These are phyloP conservation scores for Sesamia nonagrioides DNA, from an alignment of 1,140 invertebrate species.

Conservation along the genomic window DNA sequence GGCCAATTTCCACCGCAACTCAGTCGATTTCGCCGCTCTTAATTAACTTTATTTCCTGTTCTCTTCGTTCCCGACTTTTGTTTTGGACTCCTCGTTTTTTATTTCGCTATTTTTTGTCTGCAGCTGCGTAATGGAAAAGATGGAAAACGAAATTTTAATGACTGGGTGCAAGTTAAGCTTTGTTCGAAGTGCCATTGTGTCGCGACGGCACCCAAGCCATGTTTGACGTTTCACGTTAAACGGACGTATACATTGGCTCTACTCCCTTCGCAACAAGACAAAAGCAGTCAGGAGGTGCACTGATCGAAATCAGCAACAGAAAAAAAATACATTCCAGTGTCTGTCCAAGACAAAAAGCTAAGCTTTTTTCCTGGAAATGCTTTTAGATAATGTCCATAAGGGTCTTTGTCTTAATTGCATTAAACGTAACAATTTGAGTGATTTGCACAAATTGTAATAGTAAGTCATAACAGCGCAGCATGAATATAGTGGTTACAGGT, in stretches of 20 bases:
- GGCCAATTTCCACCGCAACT: constrained; percentile 87
- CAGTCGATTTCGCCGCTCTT: constrained; percentile 87
- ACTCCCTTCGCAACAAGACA: constrained; percentile 62
- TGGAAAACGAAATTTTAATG: constrained; percentile 87
- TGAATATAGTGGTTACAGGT: constrained; percentile 25
- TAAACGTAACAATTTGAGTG: background rate
- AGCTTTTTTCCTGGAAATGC: too few species aligned
- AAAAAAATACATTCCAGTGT: background rate
- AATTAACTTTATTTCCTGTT: constrained; percentile 88
- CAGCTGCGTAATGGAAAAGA: constrained; percentile 86
- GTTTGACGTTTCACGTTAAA: constrained; percentile 77
- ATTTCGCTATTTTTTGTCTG: constrained; percentile 86
- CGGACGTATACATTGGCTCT: constrained; percentile 68
- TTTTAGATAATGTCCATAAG: background rate
- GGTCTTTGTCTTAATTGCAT: background rate
- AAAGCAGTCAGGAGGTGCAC: constrained; percentile 58
- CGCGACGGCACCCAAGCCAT: constrained; percentile 67
- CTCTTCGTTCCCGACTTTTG: constrained; percentile 83
- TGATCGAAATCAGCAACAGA: constrained; percentile 24
- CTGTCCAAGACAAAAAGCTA: constrained; percentile 1
- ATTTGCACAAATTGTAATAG: background rate
- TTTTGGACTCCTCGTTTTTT: constrained; percentile 82
- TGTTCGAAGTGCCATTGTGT: constrained; percentile 79
- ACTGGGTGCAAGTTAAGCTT: constrained; percentile 83
- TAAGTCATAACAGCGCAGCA: constrained; percentile 10